These are phyloP conservation scores for Nibea coibor DNA, from an alignment of 2,113 vertebrate genomes.

Conservation along the genomic window DNA sequence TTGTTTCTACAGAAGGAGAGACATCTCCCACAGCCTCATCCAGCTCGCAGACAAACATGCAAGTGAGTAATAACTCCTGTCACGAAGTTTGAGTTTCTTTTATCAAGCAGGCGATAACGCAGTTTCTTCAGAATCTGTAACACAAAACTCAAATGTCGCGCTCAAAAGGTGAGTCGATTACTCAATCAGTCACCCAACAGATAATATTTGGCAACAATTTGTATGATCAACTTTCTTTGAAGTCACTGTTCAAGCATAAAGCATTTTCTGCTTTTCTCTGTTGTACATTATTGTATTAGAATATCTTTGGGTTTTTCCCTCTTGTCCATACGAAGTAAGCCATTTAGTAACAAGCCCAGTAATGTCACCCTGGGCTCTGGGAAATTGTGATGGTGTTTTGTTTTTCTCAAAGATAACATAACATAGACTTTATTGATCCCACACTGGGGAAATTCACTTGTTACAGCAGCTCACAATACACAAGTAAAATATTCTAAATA, in stretches of 20 bases:
- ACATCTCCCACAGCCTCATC: slow-evolving; percentile 98
- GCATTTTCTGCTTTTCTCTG: not conserved
- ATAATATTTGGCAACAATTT: not conserved
- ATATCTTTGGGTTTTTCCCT: not conserved
- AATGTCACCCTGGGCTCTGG: too few relatives aligned
- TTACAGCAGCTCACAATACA: too few relatives aligned
- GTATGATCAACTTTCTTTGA: not conserved
- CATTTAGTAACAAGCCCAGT: too few relatives aligned
- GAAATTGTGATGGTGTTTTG: too few relatives aligned
- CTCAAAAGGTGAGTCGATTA: not conserved
- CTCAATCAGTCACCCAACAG: not conserved
- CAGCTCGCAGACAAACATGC: slow-evolving; percentile 98
- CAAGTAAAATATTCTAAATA: too few relatives aligned
- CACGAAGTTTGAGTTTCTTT: not conserved
- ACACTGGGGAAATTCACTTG: too few relatives aligned
- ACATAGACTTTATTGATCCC: too few relatives aligned
- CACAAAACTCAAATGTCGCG: not conserved
- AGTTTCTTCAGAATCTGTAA: not conserved
- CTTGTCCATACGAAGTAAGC: too few relatives aligned
- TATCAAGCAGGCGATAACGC: not conserved
- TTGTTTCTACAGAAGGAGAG: slow-evolving; percentile 96
- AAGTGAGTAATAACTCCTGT: slow-evolving; percentile 82
- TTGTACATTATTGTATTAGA: not conserved
- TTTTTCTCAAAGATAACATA: too few relatives aligned
- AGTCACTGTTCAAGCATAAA: not conserved